Evolutionary conservation across 2,888 invertebrate species (phyloP), one percentile per base, ranked within the genome.

Genomic region (Epirrita christyi): DNA sequence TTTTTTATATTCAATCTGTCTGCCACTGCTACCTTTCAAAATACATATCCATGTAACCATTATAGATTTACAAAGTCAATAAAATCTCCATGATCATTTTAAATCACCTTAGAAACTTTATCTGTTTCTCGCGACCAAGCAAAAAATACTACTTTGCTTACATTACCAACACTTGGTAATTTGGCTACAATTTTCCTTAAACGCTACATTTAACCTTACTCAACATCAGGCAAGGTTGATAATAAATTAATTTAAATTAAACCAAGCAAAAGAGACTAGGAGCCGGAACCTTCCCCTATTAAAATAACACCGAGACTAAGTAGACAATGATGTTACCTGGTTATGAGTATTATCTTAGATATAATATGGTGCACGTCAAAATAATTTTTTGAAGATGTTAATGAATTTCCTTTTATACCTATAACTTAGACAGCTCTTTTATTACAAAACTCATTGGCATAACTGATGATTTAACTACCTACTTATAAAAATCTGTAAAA

Each of bases 171-270:
- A 48, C 43, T 41, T 21, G 56, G 37, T 45, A 43, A 28, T 43
- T 14, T 14, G 34, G 27, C 34, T 28, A 38, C 64, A 72, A 68
- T 74, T 75, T 68, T 67, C 61, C 66, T 68, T 71, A 70, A 77
- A 73, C 69, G 73, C 70, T 71, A 80, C 78, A 81, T 78, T 78
- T 76, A 78, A 79, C 72, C 77, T 75, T 74, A 69, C 70, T 66
- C 71, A 67, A 68, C 76, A 76, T 71, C 78, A 81, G 81, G 80
- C 80, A 77, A 46, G 53, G 58, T 49, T 14, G 80, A 76, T 81
- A 82, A 87, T 86, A 84, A 88, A 88, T 89, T 86, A 86, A 89
- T 89, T 86, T 85, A 84, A 86, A 88, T 87, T 87, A 88, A n/a
- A 83, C 82, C 80, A 77, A 83, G 81, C 78, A 77, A 86, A 85